These are phyloP conservation scores for Celastrina argiolus DNA, from an alignment of 2,888 invertebrate genomes.

Conservation along the genomic window DNA sequence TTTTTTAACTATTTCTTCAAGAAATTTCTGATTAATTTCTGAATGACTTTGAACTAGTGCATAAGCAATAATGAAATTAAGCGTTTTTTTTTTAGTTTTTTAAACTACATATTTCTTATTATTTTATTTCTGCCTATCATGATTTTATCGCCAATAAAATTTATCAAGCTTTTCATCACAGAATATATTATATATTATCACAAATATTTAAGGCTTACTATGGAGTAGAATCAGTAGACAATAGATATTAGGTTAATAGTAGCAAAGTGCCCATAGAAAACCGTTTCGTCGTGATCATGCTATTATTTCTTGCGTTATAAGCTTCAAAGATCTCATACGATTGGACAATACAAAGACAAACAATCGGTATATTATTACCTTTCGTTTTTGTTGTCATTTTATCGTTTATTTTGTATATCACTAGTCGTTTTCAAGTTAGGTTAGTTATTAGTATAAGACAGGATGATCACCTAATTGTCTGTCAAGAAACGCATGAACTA, in stretches of 20 bases:
- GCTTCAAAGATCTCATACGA: slow-evolving; percentile 7
- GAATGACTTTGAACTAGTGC: too few relatives aligned
- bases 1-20: too few relatives aligned
- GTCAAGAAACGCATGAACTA: too few relatives aligned
- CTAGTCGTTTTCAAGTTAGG: too few relatives aligned
- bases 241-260: not conserved
- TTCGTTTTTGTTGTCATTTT: slow-evolving; percentile 7
- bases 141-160: too few relatives aligned
- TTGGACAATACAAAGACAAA: slow-evolving; percentile 9
- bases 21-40: too few relatives aligned
- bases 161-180: not conserved
- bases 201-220: not conserved
- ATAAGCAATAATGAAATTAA: too few relatives aligned
- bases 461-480: too few relatives aligned
- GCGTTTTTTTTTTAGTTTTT: too few relatives aligned
- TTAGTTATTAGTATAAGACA: too few relatives aligned
- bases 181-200: not conserved
- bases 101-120: too few relatives aligned
- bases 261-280: not conserved
- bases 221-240: not conserved
- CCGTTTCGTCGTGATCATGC: slow-evolving; percentile 14
- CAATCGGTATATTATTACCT: not conserved
- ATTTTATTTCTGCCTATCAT: too few relatives aligned
- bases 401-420: not conserved
- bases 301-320: slow-evolving; percentile 18